Percentiles rank a stretch among this genome's conserved stretches.
phyloP scores from a whole-genome alignment of 2,113 vertebrate genomes.

The Anser brachyrhynchus region DNA sequence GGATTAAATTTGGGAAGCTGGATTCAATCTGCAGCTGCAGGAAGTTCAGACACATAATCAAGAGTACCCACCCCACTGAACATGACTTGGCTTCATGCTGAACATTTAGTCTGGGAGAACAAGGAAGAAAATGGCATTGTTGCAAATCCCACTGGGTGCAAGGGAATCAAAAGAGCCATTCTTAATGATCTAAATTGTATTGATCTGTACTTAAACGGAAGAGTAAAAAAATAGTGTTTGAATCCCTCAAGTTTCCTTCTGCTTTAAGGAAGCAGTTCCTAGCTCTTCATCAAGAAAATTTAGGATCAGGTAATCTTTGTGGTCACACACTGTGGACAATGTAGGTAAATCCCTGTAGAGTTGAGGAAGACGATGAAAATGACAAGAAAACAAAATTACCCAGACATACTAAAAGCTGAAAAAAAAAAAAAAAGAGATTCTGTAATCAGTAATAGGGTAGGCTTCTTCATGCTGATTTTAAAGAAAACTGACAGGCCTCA shows the following conservation, averaged over 20 bases:
- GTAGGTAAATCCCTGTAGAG: background rate
- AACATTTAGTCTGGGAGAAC: background rate
- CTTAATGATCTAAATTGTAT: background rate
- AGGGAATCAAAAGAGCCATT: background rate
- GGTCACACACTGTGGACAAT: background rate
- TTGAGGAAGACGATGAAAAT: background rate
- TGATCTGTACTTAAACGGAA: background rate
- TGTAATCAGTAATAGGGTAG: background rate
- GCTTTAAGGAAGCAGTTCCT: background rate
- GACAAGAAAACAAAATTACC: background rate
- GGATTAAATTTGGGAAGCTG: background rate
- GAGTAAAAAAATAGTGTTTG: background rate
- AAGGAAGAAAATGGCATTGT: background rate
- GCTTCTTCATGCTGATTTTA: background rate
- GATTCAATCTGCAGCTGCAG: conserved; percentile 8
- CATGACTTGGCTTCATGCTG: background rate
- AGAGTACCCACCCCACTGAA: background rate
- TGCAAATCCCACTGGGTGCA: background rate
- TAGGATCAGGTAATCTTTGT: background rate
- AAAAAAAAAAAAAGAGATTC: background rate
- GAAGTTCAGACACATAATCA: background rate
- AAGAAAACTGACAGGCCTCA: background rate
- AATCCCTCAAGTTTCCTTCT: background rate
- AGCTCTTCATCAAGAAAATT: background rate
- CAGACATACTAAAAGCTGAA: background rate